Evolutionary conservation across 2,888 invertebrate genomes (phyloP).

Genomic region (Nineta flava): DNA sequence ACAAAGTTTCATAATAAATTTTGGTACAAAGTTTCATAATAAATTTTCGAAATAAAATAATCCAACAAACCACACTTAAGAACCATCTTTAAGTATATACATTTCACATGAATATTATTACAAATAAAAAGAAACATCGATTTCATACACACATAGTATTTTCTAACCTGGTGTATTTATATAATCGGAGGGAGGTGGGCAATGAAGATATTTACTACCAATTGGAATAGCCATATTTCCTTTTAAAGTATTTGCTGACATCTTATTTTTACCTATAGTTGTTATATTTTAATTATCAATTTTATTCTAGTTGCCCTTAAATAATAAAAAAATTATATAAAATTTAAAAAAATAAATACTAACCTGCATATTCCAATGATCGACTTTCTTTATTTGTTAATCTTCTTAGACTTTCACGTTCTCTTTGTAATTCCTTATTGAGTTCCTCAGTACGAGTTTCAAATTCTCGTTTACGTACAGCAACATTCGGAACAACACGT

Average conservation of each 20-base stretch:
- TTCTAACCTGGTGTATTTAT: slow-evolving; percentile 25
- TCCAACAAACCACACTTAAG: too few species aligned
- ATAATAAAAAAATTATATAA: neutral
- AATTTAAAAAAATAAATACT: slow-evolving; percentile 11
- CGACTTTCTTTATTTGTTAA: slow-evolving; percentile 32
- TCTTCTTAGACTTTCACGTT: slow-evolving; percentile 16
- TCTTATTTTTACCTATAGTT: neutral
- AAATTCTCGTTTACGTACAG: slow-evolving; percentile 53
- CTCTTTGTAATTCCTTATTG: slow-evolving; percentile 17
- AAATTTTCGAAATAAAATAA: too few species aligned
- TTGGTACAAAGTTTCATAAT: too few species aligned
- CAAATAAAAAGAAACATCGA: too few species aligned
- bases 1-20: too few species aligned
- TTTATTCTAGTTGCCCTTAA: neutral
- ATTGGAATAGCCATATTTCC: slow-evolving; percentile 63
- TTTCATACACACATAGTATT: neutral
- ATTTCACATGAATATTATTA: too few species aligned
- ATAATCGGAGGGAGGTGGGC: slow-evolving; percentile 53
- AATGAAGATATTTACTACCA: slow-evolving; percentile 65
- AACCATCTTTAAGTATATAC: too few species aligned
- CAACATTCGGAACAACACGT: slow-evolving; percentile 57
- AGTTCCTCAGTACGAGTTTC: slow-evolving; percentile 37
- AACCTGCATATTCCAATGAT: slow-evolving; percentile 36
- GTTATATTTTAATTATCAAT: neutral
- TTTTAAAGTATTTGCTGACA: slow-evolving; percentile 28